These are phyloP conservation scores for Pharmacophagus antenor DNA, from an alignment of 2,888 invertebrate species.

Conservation along the genomic window DNA sequence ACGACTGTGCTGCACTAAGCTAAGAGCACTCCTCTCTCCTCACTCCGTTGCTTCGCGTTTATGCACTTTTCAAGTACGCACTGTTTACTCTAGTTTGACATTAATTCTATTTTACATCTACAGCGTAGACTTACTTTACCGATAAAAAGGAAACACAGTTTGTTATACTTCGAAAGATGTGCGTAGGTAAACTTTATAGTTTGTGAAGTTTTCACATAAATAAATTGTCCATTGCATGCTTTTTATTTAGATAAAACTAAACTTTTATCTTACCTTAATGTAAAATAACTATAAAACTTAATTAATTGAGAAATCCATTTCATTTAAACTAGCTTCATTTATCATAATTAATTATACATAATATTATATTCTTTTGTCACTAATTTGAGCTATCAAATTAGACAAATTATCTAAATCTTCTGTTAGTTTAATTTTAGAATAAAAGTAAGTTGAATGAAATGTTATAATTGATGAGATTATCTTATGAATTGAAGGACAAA, in stretches of 20 bases:
- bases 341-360: neutral
- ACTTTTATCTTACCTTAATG: no score
- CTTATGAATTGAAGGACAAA: no score
- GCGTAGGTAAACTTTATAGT: neutral
- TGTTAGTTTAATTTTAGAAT: no score
- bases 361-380: neutral
- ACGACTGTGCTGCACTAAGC: slow-evolving; percentile 52
- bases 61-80: slow-evolving; percentile 74
- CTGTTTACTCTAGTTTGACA: slow-evolving; percentile 69
- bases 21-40: slow-evolving; percentile 45
- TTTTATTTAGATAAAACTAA: no score
- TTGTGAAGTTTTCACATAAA: neutral
- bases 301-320: no score
- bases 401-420: no score
- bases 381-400: neutral
- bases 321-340: neutral
- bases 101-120: slow-evolving; percentile 40
- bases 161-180: neutral
- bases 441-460: no score
- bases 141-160: neutral
- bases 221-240: neutral
- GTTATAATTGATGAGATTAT: no score
- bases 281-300: no score
- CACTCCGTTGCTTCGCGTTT: slow-evolving; percentile 56
- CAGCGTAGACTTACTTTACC: neutral